Evolutionary conservation across 2,888 invertebrate species (phyloP).

Genomic region (Erebia palarica): DNA sequence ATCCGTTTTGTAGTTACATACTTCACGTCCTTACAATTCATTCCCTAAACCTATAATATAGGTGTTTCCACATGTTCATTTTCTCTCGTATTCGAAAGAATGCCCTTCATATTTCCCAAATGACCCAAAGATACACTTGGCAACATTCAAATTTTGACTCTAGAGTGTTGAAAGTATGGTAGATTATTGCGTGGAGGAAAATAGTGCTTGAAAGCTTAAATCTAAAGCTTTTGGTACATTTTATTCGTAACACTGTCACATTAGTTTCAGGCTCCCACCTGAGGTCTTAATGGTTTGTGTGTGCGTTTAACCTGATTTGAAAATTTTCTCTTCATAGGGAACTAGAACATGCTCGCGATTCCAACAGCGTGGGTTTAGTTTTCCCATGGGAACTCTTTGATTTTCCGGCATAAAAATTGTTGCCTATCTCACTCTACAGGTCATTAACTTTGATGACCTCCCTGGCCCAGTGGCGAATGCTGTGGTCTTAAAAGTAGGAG

Average conservation of each 20-base stretch:
- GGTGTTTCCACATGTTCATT: constrained; percentile 32
- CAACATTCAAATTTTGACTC: constrained; percentile 8
- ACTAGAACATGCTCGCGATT: neutral
- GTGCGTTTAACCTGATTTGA: constrained; percentile 34
- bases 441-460: too few species aligned
- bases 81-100: constrained; percentile 37
- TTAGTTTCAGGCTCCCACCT: constrained; percentile 42
- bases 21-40: constrained; percentile 35
- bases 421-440: too few species aligned
- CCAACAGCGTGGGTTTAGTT: too few species aligned
- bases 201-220: constrained; percentile 14
- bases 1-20: constrained; percentile 26
- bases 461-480: too few species aligned
- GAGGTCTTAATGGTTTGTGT: constrained; percentile 37
- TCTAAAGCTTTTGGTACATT: constrained; percentile 31
- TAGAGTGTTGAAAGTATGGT: neutral
- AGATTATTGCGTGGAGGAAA: neutral
- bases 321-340: constrained; percentile 19
- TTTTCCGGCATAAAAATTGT: too few species aligned
- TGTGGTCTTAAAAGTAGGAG: too few species aligned
- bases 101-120: constrained; percentile 5
- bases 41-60: constrained; percentile 24
- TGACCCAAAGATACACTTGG: neutral
- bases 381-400: too few species aligned
- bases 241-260: constrained; percentile 42